phyloP scores from a whole-genome alignment of 2,888 invertebrate genomes.

The Pherbina coryleti region DNA sequence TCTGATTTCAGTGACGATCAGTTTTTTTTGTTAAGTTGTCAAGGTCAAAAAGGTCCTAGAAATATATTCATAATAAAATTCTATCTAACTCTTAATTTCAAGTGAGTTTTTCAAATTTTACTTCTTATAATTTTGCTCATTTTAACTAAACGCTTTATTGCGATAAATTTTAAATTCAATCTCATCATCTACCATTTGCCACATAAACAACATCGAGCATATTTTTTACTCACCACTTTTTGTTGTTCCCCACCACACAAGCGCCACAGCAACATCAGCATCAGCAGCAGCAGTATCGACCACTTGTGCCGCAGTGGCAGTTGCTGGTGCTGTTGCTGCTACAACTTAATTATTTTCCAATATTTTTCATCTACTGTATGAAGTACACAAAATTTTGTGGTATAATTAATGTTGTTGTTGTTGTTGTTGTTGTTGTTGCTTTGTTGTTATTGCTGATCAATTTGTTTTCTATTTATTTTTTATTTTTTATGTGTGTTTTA shows the following conservation, averaged over 20 bases:
- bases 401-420: neutral
- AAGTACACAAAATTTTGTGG: neutral
- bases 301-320: neutral
- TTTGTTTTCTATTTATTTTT: neutral
- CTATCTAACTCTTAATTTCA: too few relatives aligned
- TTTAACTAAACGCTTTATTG: neutral
- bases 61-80: too few relatives aligned
- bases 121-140: neutral
- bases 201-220: neutral
- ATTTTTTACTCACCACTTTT: neutral
- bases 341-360: conserved; percentile 1
- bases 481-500: too few relatives aligned
- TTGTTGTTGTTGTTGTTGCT: too few relatives aligned
- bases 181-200: neutral
- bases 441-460: neutral
- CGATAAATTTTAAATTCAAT: neutral
- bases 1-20: too few relatives aligned
- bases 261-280: neutral
- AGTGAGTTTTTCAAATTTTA: too few relatives aligned
- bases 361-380: neutral
- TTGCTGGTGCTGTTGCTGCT: neutral
- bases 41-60: too few relatives aligned
- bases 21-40: too few relatives aligned
- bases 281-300: neutral
- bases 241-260: too few relatives aligned